A percentile compares a stretch with the other conserved stretches of the same genome.
These are phyloP conservation scores for Plutella xylostella DNA, from an alignment of 2,888 invertebrate genomes.

Conservation along the genomic window DNA sequence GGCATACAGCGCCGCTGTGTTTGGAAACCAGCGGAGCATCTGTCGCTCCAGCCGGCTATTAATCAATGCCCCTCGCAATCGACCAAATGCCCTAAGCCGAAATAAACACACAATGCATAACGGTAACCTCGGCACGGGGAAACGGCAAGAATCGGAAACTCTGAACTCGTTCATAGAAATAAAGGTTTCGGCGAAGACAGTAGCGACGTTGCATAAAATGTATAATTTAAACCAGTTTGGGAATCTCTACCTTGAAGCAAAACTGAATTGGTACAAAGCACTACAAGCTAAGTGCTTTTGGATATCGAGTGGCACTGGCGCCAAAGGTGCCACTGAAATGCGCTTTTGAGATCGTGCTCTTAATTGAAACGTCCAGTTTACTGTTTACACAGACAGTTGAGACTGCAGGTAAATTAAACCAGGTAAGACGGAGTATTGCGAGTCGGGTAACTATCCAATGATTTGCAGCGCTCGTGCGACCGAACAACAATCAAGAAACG, in stretches of 20 bases:
- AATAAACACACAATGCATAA: no score
- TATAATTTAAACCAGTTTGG: no score
- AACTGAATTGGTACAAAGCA: neutral
- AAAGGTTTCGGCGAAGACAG: no score
- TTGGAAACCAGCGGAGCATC: conserved; percentile 37
- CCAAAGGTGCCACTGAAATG: neutral
- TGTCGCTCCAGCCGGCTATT: conserved; percentile 56
- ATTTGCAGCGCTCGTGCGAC: conserved; percentile 1
- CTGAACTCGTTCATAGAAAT: no score
- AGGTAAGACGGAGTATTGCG: no score
- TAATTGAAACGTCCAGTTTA: neutral
- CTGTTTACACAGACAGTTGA: no score
- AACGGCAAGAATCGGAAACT: no score
- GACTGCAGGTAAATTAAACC: no score
- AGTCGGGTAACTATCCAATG: no score
- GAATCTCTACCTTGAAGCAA: conserved; percentile 10
- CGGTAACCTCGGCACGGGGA: no score
- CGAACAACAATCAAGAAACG: no score
- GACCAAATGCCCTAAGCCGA: conserved; percentile 23
- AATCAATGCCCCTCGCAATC: conserved; percentile 49
- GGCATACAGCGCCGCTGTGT: conserved; percentile 32
- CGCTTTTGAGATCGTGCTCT: neutral
- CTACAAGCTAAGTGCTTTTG: neutral
- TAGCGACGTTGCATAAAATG: no score
- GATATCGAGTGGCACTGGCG: neutral